A percentile compares a stretch with the other conserved stretches of the same genome.
These are phyloP conservation scores for Platyrinchus mystaceus DNA, from an alignment of 2,797 vertebrate genomes.

Conservation along the genomic window DNA sequence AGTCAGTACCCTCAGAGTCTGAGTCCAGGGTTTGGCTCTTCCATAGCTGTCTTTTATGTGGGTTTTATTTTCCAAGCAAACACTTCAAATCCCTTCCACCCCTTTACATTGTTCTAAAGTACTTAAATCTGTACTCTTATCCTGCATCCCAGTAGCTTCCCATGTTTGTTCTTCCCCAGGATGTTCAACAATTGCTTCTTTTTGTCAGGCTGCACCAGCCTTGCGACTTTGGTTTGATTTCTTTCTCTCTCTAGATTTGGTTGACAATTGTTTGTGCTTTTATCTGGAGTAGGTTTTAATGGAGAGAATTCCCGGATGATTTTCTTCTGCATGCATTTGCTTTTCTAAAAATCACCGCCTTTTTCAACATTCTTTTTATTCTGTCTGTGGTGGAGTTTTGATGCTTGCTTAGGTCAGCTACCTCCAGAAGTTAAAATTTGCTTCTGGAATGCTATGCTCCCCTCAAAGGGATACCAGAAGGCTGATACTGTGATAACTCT, in stretches of 20 bases:
- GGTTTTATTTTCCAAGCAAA: not conserved
- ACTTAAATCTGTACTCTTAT: not conserved
- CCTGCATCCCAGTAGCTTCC: not conserved
- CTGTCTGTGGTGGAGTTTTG: not conserved
- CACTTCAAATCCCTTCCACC: not conserved
- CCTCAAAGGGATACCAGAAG: not conserved
- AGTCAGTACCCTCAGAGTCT: not conserved
- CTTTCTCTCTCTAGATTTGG: not conserved
- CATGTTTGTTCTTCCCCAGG: not conserved
- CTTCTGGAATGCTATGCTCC: not conserved
- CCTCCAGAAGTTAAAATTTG: not conserved
- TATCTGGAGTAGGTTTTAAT: not conserved
- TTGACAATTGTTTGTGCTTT: not conserved
- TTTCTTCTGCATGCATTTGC: not conserved
- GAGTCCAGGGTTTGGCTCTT: not conserved
- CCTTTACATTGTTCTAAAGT: not conserved
- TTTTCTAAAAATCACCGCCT: not conserved
- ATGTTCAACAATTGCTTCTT: not conserved
- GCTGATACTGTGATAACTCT: not conserved
- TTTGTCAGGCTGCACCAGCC: not conserved
- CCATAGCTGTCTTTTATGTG: not conserved
- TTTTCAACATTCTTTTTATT: not conserved
- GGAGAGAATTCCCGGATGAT: not conserved
- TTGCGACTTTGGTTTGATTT: not conserved
- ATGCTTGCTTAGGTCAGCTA: not conserved